Base-by-base conservation (phyloP, 2,888 invertebrate genomes). In the Chloroclysta siterata region DNA sequence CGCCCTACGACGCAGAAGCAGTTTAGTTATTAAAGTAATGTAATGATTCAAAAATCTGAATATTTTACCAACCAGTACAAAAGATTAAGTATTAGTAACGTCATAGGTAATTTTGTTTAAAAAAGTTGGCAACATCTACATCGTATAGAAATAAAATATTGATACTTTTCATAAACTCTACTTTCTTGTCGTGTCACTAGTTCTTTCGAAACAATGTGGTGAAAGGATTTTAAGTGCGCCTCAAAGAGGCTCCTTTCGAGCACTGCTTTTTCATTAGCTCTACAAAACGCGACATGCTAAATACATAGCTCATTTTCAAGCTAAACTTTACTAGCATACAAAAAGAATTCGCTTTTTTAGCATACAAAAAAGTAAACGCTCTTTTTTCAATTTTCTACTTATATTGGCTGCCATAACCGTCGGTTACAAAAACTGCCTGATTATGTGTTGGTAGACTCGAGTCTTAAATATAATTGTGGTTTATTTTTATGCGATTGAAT, bases 381-480 rank as follows among this genome's bases (percentile, higher is more conserved):
- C 11, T 39, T 39, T 48, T 48, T 48, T 13, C 11, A 48, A 28
- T 5, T 7, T 5, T n/a, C n/a, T n/a, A 3, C 22, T 22, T 22
- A 22, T 2, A 22, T 3, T 11, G 36, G 15, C 36, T 39, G 15
- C 13, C 5, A 15, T 17, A 39, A 39, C 11, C 52, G 17, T 15
- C 14, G 36, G 15, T 52, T 17, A 52, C 0, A 52, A 15, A 17
- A 39, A 11, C 39, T 17, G 15, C 36, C 11, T 3, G 36, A 11
- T 39, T 39, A 10, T 39, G 13, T 14, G 13, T 52, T 13, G n/a
- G 5, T 17, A 28, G 13, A 44, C 15, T 39, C 15, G 15, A 52
- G n/a, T 11, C 39, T n/a, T n/a, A 28, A 8, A 41, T 17, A 53
- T 41, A 41, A 53, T 68, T 63, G 68, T 55, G 68, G 68, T 66